Evolutionary conservation across 2,113 vertebrate species (phyloP).

Genomic region (Aramus guarauna): DNA sequence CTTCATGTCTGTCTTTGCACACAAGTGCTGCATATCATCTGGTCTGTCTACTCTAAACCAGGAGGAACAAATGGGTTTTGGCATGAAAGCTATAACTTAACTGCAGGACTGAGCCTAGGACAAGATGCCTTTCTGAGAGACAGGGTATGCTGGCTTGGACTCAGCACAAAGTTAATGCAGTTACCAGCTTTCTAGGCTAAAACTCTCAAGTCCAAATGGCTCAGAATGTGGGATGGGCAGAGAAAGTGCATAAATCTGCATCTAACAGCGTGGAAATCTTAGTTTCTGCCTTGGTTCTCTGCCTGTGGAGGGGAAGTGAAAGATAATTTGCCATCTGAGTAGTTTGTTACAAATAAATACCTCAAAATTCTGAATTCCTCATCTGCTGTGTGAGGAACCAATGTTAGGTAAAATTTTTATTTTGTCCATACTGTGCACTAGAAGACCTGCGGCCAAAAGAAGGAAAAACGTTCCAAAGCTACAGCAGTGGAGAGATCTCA

Average conservation of each 20-base stretch:
- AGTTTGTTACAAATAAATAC: not conserved
- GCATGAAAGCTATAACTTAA: too few species aligned
- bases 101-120: not conserved
- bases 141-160: not conserved
- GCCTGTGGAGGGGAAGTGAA: not conserved
- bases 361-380: not conserved
- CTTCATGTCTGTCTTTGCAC: not conserved
- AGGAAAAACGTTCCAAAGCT: slow-evolving; percentile 4
- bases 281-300: not conserved
- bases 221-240: not conserved
- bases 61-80: not conserved
- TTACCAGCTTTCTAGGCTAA: not conserved
- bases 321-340: not conserved
- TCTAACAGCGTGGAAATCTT: not conserved
- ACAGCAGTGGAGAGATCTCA: slow-evolving; percentile 63
- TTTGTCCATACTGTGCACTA: not conserved
- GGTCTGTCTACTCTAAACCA: not conserved
- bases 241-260: not conserved
- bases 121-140: not conserved
- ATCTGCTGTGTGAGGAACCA: not conserved
- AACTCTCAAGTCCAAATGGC: not conserved
- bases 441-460: slow-evolving; percentile 25
- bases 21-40: not conserved
- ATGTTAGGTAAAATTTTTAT: fast-evolving
- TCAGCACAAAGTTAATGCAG: not conserved